Base-by-base conservation (phyloP, 2,113 vertebrate species). In the Etheostoma cragini region DNA sequence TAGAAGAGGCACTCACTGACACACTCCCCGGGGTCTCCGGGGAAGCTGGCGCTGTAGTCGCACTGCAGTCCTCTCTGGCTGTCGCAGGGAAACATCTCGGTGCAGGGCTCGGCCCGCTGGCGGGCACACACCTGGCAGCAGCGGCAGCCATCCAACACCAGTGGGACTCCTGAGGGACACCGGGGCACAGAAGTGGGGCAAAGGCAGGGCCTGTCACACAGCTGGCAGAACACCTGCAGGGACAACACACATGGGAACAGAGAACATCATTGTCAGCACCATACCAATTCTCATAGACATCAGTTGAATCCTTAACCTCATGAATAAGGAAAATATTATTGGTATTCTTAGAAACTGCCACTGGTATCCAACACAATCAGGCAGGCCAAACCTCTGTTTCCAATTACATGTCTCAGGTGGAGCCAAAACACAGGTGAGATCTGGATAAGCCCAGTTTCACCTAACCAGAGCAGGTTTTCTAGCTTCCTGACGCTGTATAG, bases 101-200 rank as follows among this genome's bases (percentile, higher is more conserved):
- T 95, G 5, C 98, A 99, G 77, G 95, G 69, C 86, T 98, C 96
- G 3, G 97, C 97, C 73, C 92, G 91, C 83, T 95, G 95, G 26
- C 97, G 91, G 0, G 97, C 97, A 0, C 98, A 99, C 46, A 98
- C 86, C 87, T 82, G 94, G 86, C 98, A 99, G 93, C 98, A 99
- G 47, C 93, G 91, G n/a, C 98, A 99, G 54, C 96, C 96, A 0
- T 99, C 98, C 90, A 92, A 87, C 57, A 98, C 95, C 80, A 97
- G 86, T 0, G 96, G 88, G 30, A 95, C 95, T 3, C 96, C 96
- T 0, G 77, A 72, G 2, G 95, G 95, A 61, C 98, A 99, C 74
- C 11, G 92, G 1, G 96, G 95, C 1, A 90, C 89, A 0, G 91
- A 80, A 84, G 91, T 86, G 68, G 96, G 95, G 77, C 98, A 99